Evolutionary conservation across 2,797 vertebrate species (phyloP).

Genomic region (Smutsia temminckii): DNA sequence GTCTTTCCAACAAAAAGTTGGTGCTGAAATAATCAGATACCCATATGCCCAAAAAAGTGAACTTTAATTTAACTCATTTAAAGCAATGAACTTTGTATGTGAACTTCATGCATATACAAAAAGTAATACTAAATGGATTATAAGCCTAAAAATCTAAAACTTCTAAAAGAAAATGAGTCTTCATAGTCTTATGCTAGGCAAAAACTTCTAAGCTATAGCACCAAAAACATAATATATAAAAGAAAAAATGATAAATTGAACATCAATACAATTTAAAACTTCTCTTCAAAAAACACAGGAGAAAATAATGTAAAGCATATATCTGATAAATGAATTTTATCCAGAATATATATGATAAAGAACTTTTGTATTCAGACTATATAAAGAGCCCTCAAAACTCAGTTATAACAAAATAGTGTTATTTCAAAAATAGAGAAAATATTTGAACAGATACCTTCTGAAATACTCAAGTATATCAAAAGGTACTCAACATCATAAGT

Average conservation of each 20-base stretch:
- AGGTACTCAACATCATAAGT: neutral
- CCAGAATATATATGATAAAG: neutral
- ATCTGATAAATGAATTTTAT: neutral
- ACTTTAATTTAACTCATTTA: neutral
- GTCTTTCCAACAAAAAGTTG: slow-evolving; percentile 14
- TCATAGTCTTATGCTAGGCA: neutral
- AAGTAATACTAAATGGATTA: neutral
- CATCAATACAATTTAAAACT: neutral
- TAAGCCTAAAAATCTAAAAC: neutral
- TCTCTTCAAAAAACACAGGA: neutral
- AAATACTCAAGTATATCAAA: neutral
- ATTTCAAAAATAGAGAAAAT: slow-evolving; percentile 34
- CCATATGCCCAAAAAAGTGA: neutral
- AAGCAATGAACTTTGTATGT: neutral
- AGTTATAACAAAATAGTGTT: neutral
- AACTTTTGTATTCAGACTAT: neutral
- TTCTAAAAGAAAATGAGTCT: neutral
- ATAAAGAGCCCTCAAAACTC: slow-evolving; percentile 5
- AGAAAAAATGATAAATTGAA: neutral
- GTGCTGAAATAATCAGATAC: neutral
- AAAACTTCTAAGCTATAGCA: neutral
- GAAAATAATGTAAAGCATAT: neutral
- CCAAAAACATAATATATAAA: neutral
- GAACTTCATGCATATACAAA: neutral
- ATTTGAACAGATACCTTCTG: neutral